Conservation (phyloP, 2,797 vertebrate species). For the Acipenser transmontanus region DNA sequence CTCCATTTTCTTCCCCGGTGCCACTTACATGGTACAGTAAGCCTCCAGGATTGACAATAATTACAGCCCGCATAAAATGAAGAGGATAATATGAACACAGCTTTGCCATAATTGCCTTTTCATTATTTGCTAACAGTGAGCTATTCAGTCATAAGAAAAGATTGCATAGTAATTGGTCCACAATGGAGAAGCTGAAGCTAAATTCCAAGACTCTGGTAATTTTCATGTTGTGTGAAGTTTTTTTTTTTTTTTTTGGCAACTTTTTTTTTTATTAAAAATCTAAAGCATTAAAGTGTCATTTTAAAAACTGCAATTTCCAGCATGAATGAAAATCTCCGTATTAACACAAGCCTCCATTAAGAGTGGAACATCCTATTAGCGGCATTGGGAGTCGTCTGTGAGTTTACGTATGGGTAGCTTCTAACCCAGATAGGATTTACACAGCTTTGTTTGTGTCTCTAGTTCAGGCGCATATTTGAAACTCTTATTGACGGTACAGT, state of each 20-base stretch:
- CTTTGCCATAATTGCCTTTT: conserved; percentile 97
- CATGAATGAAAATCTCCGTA: conserved; percentile 78
- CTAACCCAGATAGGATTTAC: conserved; percentile 76
- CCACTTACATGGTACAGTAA: conserved; percentile 97
- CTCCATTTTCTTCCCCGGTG: conserved; percentile 93
- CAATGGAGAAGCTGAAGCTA: conserved; percentile 86
- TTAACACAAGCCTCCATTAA: conserved; percentile 78
- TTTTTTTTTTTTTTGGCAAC: too few relatives aligned
- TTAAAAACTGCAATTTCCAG: conserved; percentile 82
- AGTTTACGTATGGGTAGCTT: conserved; percentile 81
- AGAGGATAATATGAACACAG: conserved; percentile 96
- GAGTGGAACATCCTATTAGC: conserved; percentile 83
- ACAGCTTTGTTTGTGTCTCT: conserved; percentile 70
- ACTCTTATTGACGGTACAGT: conserved; percentile 46
- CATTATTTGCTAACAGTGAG: conserved; percentile 99
- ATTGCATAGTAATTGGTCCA: conserved; percentile 98
- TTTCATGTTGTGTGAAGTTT: conserved; percentile 74
- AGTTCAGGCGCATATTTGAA: conserved; percentile 47
- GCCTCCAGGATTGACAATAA: conserved; percentile 96
- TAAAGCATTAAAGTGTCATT: conserved; percentile 96
- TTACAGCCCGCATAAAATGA: conserved; percentile 94
- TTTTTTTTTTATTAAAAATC: conserved; percentile 87
- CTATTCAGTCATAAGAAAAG: conserved; percentile 97
- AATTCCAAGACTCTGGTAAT: conserved; percentile 88
- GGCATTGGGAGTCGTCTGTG: conserved; percentile 84